phyloP scores from a whole-genome alignment of 2,888 invertebrate species.

The Oligia strigilis region DNA sequence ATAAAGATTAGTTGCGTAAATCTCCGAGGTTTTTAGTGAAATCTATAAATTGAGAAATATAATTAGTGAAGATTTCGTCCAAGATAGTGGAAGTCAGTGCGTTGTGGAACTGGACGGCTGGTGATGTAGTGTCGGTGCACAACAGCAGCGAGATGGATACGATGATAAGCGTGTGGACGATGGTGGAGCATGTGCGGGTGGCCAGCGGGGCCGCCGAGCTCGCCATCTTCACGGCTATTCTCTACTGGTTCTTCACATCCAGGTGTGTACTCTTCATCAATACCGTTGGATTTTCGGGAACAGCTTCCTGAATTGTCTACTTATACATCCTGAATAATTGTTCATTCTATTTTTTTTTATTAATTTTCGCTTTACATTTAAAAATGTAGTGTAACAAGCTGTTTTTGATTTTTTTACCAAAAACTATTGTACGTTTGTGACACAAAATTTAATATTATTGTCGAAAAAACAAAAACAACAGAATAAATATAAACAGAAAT shows the following conservation, averaged over 20 bases:
- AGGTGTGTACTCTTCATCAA: constrained; percentile 81
- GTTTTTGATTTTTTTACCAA: neutral
- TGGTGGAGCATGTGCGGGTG: constrained; percentile 87
- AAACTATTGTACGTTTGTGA: neutral
- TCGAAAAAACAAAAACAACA: neutral
- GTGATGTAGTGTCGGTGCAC: constrained; percentile 83
- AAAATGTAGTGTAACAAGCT: neutral
- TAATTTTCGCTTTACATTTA: neutral
- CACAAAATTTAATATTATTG: neutral
- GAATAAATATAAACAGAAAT: neutral
- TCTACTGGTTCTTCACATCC: constrained; percentile 92
- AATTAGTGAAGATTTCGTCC: constrained; percentile 70
- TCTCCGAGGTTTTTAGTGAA: constrained; percentile 56
- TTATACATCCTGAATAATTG: neutral
- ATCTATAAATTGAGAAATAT: constrained; percentile 50
- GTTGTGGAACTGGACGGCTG: constrained; percentile 78
- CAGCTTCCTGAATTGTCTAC: neutral
- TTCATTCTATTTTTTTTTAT: neutral
- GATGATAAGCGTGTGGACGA: constrained; percentile 87
- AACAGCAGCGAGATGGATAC: constrained; percentile 84
- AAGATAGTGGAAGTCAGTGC: constrained; percentile 79
- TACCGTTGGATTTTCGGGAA: constrained; percentile 8
- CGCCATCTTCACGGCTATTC: constrained; percentile 91
- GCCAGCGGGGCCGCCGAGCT: constrained; percentile 91
- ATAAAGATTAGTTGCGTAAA: constrained; percentile 55